phyloP scores from a whole-genome alignment of 2,888 invertebrate genomes.

The Nesidiocoris tenuis region DNA sequence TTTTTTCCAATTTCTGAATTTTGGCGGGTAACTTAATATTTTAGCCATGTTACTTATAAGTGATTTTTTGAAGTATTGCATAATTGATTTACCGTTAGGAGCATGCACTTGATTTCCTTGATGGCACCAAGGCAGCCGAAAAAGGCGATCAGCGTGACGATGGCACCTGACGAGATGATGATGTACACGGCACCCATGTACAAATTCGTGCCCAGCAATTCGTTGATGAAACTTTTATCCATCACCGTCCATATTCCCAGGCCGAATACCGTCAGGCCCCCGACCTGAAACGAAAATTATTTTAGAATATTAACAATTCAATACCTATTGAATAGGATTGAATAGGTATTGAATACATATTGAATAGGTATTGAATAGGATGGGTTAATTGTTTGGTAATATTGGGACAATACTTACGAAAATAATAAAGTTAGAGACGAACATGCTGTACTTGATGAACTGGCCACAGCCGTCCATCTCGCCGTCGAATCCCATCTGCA shows the following conservation, averaged over 20 bases:
- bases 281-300: constrained; percentile 62
- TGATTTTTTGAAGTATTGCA: not conserved
- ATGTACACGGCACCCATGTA: constrained; percentile 84
- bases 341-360: no score
- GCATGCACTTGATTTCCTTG: constrained; percentile 89
- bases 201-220: constrained; percentile 81
- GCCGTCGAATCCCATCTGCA: constrained; percentile 70
- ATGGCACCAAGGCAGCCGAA: constrained; percentile 92
- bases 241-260: constrained; percentile 83
- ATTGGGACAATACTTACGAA: constrained; percentile 89
- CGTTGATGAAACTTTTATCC: constrained; percentile 80
- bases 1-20: no score
- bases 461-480: constrained; percentile 87
- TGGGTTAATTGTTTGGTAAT: no score
- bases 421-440: constrained; percentile 78
- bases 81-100: constrained; percentile 68
- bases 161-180: constrained; percentile 76
- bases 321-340: no score
- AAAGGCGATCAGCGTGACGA: constrained; percentile 80
- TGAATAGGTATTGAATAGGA: no score
- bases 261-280: constrained; percentile 73
- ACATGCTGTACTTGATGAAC: constrained; percentile 82
- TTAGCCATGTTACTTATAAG: no score
- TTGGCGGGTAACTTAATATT: no score
- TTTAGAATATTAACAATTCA: no score